phyloP scores from a whole-genome alignment of 1,140 invertebrate genomes.

The Eulimnadia texana region DNA sequence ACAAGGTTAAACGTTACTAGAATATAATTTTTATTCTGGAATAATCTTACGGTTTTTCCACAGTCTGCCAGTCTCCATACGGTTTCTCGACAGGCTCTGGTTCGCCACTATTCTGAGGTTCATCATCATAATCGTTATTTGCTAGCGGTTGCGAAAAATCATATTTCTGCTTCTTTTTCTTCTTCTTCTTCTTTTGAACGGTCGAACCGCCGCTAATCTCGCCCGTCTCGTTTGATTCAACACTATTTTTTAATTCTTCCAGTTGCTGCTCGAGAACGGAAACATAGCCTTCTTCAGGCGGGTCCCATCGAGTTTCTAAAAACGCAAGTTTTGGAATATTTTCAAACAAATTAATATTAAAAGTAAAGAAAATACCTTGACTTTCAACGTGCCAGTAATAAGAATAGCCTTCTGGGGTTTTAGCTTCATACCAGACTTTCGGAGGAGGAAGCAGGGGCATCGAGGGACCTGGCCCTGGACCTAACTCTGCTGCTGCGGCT shows the following conservation, averaged over 20 bases:
- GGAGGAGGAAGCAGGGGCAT: slow-evolving; percentile 14
- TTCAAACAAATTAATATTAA: not conserved
- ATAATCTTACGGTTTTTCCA: slow-evolving; percentile 35
- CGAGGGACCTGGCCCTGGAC: slow-evolving; percentile 23
- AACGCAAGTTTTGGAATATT: not conserved
- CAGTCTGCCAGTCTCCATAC: slow-evolving; percentile 46
- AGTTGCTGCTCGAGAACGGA: slow-evolving; percentile 44
- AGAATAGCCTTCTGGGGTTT: slow-evolving; percentile 47
- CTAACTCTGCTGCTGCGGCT: slow-evolving; percentile 25
- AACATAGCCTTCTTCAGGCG: slow-evolving; percentile 46
- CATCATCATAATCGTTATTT: slow-evolving; percentile 12
- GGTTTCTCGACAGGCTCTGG: slow-evolving; percentile 34
- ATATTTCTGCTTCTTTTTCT: slow-evolving; percentile 31
- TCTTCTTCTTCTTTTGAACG: slow-evolving; percentile 26
- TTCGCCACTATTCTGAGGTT: slow-evolving; percentile 13
- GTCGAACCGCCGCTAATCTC: slow-evolving; percentile 20
- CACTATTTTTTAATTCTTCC: slow-evolving; percentile 27
- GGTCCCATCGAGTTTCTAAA: slow-evolving; percentile 45
- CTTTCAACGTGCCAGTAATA: slow-evolving; percentile 70
- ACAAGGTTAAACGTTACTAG: not conserved
- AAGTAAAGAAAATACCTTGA: slow-evolving; percentile 43
- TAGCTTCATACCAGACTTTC: slow-evolving; percentile 53
- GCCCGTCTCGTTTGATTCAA: slow-evolving; percentile 25
- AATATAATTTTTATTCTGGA: not conserved
- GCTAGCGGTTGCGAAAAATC: slow-evolving; percentile 5